Percentiles rank a stretch among this genome's conserved stretches.
phyloP scores from a whole-genome alignment of 2,113 vertebrate species.

The Miniopterus natalensis region DNA sequence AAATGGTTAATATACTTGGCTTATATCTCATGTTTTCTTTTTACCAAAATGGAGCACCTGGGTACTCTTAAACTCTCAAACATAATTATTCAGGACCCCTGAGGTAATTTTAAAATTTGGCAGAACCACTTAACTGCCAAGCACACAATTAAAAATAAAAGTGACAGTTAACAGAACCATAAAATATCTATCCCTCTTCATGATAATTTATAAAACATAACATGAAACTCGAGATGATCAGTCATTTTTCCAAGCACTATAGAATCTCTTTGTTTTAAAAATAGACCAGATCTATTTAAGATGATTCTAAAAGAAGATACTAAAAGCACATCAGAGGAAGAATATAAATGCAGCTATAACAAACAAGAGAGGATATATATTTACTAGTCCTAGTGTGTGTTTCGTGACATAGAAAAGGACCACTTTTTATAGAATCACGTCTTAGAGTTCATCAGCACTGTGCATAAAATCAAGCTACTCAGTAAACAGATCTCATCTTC shows the following conservation, averaged over 20 bases:
- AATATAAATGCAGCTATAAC: background rate
- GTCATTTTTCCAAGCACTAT: background rate
- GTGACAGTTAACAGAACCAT: background rate
- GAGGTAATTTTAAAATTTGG: conserved; percentile 2
- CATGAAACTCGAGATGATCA: background rate
- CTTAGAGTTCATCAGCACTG: background rate
- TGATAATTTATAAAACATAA: background rate
- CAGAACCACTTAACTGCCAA: background rate
- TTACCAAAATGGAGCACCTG: conserved; percentile 16
- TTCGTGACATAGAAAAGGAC: background rate
- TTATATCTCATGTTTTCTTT: background rate
- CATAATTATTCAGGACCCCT: background rate
- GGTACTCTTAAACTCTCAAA: background rate
- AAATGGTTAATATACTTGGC: background rate
- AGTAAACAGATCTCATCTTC: background rate
- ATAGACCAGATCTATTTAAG: background rate
- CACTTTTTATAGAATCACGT: background rate
- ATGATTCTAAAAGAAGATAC: background rate
- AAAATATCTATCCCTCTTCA: background rate
- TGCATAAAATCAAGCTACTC: background rate
- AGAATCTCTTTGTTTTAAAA: conserved; percentile 43
- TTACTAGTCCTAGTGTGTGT: background rate
- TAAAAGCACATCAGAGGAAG: background rate
- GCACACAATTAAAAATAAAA: conserved; percentile 41
- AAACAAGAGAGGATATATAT: background rate